A percentile compares a stretch with the other conserved stretches of the same genome.
Conservation (phyloP, 1,140 invertebrate genomes). For the Drusus annulatus region DNA sequence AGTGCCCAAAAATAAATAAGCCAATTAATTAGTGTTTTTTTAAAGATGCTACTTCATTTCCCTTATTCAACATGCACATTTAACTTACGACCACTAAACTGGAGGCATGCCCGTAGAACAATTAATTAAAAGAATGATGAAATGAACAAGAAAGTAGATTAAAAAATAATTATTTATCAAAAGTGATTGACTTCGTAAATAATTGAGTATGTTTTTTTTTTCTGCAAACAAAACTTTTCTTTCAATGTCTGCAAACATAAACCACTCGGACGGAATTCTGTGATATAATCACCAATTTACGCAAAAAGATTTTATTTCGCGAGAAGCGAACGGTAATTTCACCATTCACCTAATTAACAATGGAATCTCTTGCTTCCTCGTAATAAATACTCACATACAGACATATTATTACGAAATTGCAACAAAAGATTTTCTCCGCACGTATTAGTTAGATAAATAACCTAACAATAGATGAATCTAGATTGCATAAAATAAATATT, state of each 20-base stretch:
- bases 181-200: too few species aligned
- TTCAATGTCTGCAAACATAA: conserved; percentile 8
- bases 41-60: too few species aligned
- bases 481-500: background rate
- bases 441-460: too few species aligned
- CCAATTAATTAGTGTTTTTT: too few species aligned
- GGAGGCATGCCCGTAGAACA: too few species aligned
- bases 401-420: conserved; percentile 16
- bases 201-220: too few species aligned
- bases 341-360: conserved; percentile 35
- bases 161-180: too few species aligned
- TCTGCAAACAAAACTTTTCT: background rate
- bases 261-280: background rate
- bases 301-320: conserved; percentile 17
- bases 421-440: conserved; percentile 26
- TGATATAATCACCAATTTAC: conserved; percentile 30
- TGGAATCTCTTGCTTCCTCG: conserved; percentile 32
- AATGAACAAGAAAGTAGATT: too few species aligned
- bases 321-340: conserved; percentile 20
- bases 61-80: too few species aligned
- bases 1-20: too few species aligned
- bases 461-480: background rate
- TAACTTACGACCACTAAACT: too few species aligned
- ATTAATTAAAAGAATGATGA: too few species aligned
- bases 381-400: conserved; percentile 25